Evolutionary conservation across 2,797 vertebrate species (phyloP).

Genomic region (Sebastes elongatus): DNA sequence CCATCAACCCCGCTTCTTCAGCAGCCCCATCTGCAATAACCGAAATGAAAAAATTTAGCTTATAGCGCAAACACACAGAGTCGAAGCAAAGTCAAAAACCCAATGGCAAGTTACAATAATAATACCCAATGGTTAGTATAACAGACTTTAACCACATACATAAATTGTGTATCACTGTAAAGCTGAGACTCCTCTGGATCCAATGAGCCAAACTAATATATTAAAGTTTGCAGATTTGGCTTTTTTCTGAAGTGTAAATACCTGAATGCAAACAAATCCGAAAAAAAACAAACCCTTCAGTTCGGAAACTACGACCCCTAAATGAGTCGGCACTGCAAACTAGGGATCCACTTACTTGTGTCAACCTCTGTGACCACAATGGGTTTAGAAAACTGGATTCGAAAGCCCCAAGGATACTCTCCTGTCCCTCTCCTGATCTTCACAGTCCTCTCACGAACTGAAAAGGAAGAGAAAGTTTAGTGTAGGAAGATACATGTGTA

Average conservation of each 20-base stretch:
- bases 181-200: no score
- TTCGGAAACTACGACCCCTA: background rate
- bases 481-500: background rate
- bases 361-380: slow-evolving; percentile 94
- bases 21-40: slow-evolving; percentile 87
- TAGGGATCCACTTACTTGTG: slow-evolving; percentile 86
- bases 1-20: slow-evolving; percentile 89
- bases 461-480: background rate
- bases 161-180: no score
- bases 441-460: slow-evolving; percentile 91
- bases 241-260: background rate
- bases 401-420: slow-evolving; percentile 93
- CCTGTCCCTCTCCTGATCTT: slow-evolving; percentile 88
- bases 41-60: background rate
- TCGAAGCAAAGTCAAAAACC: background rate
- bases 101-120: background rate
- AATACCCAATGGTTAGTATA: no score
- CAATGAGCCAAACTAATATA: no score
- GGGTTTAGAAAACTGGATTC: slow-evolving; percentile 94
- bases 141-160: no score
- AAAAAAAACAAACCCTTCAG: background rate
- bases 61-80: background rate
- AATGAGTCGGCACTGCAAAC: background rate
- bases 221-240: background rate
- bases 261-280: background rate